Conservation (phyloP, 2,888 invertebrate genomes). For the Ochropleura plecta region DNA sequence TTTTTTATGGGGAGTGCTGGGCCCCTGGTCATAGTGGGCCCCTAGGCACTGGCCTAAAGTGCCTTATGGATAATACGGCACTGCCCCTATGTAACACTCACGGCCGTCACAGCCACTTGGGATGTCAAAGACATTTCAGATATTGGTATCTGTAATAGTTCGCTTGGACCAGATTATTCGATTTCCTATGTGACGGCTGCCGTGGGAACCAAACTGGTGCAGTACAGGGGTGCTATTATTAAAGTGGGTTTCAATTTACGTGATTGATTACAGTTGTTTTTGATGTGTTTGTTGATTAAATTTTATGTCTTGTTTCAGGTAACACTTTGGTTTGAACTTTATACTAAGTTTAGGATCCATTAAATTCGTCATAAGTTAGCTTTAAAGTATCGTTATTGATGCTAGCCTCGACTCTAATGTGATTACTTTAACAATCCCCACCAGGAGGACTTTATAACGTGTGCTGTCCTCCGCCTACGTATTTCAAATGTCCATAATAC, state of each 20-base stretch:
- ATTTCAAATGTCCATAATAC: constrained; percentile 36
- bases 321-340: constrained; percentile 1
- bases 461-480: constrained; percentile 43
- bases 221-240: constrained; percentile 11
- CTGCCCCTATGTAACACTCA: constrained; percentile 18
- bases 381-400: constrained; percentile 12
- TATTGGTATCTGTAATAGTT: constrained; percentile 60
- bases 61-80: too few relatives aligned
- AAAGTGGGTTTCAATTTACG: neutral
- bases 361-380: constrained; percentile 7
- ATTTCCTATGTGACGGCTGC: constrained; percentile 52
- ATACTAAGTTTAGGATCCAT: neutral
- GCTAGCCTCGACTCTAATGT: constrained; percentile 18
- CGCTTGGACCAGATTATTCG: constrained; percentile 55
- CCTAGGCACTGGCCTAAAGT: too few relatives aligned
- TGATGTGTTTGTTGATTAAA: constrained; percentile 3
- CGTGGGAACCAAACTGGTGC: constrained; percentile 63
- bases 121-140: constrained; percentile 56
- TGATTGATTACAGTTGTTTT: neutral
- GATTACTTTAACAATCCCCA: constrained; percentile 30
- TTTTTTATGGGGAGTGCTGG: too few relatives aligned
- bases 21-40: too few relatives aligned
- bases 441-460: constrained; percentile 43
- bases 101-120: constrained; percentile 41
- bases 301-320: constrained; percentile 6